Base-by-base conservation (phyloP, 2,113 vertebrate genomes). In the Platysternon megacephalum region DNA sequence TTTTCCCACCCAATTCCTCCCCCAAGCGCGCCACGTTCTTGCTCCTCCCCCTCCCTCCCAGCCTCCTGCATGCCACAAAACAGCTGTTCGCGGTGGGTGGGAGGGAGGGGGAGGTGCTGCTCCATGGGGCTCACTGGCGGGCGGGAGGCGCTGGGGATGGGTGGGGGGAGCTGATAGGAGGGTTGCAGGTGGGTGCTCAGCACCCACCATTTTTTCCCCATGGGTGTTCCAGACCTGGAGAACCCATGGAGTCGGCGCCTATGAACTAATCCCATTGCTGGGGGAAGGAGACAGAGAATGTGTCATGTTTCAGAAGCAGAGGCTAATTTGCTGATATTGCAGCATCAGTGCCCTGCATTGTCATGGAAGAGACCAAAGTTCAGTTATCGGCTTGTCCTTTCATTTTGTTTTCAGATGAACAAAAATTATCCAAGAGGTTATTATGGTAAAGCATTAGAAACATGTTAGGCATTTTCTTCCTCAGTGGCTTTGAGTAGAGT, bases 1-100 rank as follows among this genome's bases (percentile, higher is more conserved):
- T 53, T 53, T 53, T 52, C 52, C 19, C 51, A 53, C 52, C 52
- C 21, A 53, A 53, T 53, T 53, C 52, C 21, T 22, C 52, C 52
- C 52, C 21, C 8, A 8, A 53, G 52, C 3, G 52, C 3, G 1
- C 52, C 8, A 1, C 21, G 3, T 53, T 6, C 7, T 22, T 21
- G 21, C 52, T 53, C 21, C 52, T 53, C 52, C 21, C 51, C 17
- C 17, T 19, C 16, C 51, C 52, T 22, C 8, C 16, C 52, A 53
- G 52, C 21, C 21, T 53, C 52, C 21, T 53, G 52, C 52, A 53
- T 5, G 8, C 52, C 52, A 53, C 52, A 53, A 22, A 53, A 21
- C 52, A 53, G 52, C 52, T 22, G 21, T 53, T 53, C 21, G 1
- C 1, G 7, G 17, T 22, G 52, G 52, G 19, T 6, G 21, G 51